Conservation (phyloP, 2,888 invertebrate species). For the Saturnia japonica region DNA sequence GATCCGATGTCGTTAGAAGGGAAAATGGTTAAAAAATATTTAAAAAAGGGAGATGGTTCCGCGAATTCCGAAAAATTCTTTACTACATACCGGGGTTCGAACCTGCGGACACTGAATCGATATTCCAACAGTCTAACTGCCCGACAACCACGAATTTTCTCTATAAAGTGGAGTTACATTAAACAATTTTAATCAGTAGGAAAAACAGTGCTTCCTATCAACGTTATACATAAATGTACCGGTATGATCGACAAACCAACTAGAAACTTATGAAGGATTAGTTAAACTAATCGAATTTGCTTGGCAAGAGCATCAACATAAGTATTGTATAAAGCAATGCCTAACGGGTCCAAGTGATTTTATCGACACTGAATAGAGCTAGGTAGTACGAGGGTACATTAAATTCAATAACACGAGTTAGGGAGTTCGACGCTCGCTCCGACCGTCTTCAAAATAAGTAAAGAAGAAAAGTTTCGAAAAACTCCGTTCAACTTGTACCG, state of each 20-base stretch:
- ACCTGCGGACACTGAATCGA: too few relatives aligned
- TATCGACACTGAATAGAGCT: constrained; percentile 68
- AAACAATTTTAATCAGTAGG: not conserved
- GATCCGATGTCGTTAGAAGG: too few relatives aligned
- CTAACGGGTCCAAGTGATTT: constrained; percentile 62
- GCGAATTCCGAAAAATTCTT: too few relatives aligned
- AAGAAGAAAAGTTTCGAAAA: constrained; percentile 76
- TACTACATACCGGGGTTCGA: too few relatives aligned
- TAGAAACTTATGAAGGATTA: not conserved
- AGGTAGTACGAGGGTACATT: constrained; percentile 74
- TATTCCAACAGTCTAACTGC: too few relatives aligned
- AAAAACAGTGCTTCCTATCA: not conserved
- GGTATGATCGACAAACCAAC: not conserved
- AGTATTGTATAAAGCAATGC: constrained; percentile 39
- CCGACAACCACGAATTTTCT: too few relatives aligned
- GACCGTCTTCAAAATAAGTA: constrained; percentile 80
- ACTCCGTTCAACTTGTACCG: constrained; percentile 70
- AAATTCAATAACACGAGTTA: constrained; percentile 82
- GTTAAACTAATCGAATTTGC: not conserved
- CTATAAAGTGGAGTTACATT: not conserved
- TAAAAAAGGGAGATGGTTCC: too few relatives aligned
- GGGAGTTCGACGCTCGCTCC: constrained; percentile 77
- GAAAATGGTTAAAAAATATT: too few relatives aligned
- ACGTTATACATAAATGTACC: not conserved
- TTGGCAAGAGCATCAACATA: not conserved